Evolutionary conservation across 2,888 invertebrate genomes (phyloP).

Genomic region (Drosophila bunnanda): DNA sequence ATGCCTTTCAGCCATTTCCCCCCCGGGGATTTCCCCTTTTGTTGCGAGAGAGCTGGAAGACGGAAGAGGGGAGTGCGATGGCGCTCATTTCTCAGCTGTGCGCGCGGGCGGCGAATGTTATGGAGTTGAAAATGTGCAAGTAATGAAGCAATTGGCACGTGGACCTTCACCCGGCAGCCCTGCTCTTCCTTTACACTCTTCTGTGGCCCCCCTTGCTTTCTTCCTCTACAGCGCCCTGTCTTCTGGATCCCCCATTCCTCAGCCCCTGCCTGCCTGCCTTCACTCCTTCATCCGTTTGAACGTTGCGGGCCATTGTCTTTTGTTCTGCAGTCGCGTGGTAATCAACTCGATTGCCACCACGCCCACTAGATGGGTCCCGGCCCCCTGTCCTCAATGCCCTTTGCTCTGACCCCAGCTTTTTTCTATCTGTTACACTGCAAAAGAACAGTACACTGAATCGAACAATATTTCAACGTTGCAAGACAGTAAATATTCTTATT

Average conservation of each 20-base stretch:
- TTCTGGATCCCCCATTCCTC: neutral
- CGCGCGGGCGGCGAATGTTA: conserved; percentile 24
- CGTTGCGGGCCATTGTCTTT: conserved; percentile 52
- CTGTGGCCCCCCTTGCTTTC: too few relatives aligned
- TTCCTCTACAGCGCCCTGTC: too few relatives aligned
- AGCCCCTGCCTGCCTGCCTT: neutral
- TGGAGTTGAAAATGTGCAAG: conserved; percentile 49
- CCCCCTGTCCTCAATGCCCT: conserved; percentile 33
- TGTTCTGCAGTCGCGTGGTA: conserved; percentile 57
- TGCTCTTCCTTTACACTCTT: neutral
- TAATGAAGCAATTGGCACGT: conserved; percentile 56
- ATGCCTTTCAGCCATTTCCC: neutral
- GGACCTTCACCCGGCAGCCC: conserved; percentile 1
- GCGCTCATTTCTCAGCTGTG: conserved; percentile 5
- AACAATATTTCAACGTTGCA: too few relatives aligned
- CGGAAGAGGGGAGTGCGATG: conserved; percentile 6
- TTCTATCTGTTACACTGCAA: neutral
- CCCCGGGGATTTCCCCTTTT: neutral
- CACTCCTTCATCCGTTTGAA: conserved; percentile 17
- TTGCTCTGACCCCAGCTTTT: conserved; percentile 48
- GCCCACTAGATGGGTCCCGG: conserved; percentile 2
- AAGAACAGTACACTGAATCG: too few relatives aligned
- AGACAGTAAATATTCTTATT: too few relatives aligned
- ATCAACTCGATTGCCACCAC: conserved; percentile 69
- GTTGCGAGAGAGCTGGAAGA: neutral